Conservation (phyloP, 2,888 invertebrate genomes). For the Platycnemis pennipes region DNA sequence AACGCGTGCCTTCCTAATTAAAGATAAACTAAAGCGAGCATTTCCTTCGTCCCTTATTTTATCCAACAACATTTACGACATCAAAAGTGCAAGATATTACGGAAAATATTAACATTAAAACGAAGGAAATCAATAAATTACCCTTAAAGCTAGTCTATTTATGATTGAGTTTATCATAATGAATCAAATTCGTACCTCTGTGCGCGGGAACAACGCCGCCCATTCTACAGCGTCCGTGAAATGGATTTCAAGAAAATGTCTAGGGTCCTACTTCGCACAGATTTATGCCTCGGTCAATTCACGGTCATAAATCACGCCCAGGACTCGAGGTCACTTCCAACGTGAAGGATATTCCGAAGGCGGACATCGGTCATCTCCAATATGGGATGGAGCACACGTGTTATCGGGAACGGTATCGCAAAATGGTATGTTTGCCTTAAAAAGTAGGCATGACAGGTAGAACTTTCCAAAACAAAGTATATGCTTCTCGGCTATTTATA, state of each 20-base stretch:
- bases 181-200: not conserved
- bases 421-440: not conserved
- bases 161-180: too few species aligned
- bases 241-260: slow-evolving; percentile 32
- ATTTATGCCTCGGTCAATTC: not conserved
- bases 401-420: not conserved
- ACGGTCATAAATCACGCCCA: not conserved
- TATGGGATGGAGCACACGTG: not conserved
- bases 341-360: not conserved
- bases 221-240: not conserved
- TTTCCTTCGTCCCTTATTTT: too few species aligned
- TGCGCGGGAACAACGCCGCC: not conserved
- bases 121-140: too few species aligned
- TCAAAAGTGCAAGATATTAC: too few species aligned
- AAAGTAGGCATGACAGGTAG: too few species aligned
- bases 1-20: too few species aligned
- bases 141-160: not conserved
- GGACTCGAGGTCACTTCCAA: not conserved
- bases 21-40: too few species aligned
- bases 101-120: too few species aligned
- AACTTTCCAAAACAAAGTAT: too few species aligned
- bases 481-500: too few species aligned
- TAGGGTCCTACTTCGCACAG: not conserved
- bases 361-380: not conserved
- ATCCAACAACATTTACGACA: too few species aligned